Percentiles rank a stretch among this genome's conserved stretches.
Evolutionary conservation across 2,797 vertebrate species (phyloP).

Genomic region (Rhynchonycteris naso): DNA sequence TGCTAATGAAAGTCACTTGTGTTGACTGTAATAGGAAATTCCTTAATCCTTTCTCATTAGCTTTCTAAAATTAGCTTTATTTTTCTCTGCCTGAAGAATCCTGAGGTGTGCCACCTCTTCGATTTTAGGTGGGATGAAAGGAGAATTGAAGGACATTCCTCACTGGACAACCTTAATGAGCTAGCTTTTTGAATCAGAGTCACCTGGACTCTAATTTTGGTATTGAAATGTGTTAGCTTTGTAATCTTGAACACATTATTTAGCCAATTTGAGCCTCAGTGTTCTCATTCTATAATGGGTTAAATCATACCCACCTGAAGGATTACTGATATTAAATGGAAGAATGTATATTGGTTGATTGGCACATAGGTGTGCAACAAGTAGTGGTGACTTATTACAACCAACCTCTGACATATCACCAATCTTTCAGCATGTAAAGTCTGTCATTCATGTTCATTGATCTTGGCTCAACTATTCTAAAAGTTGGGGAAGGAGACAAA

Average conservation of each 20-base stretch:
- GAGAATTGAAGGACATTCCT: conserved; percentile 12
- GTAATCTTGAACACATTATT: not conserved
- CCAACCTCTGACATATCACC: not conserved
- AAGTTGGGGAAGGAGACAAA: not conserved
- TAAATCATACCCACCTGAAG: not conserved
- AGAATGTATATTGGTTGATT: not conserved
- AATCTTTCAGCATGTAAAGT: not conserved
- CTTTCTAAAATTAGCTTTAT: conserved; percentile 69
- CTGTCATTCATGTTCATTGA: not conserved
- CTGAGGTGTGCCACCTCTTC: not conserved
- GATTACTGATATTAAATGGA: not conserved
- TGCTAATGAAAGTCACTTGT: conserved; percentile 70
- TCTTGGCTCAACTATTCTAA: not conserved
- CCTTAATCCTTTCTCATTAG: conserved; percentile 66
- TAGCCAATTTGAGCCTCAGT: not conserved
- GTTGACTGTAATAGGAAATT: conserved; percentile 62
- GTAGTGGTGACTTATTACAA: not conserved
- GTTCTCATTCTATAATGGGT: not conserved
- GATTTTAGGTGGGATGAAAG: not conserved
- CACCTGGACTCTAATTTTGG: not conserved
- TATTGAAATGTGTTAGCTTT: not conserved
- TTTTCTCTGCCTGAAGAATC: conserved; percentile 22
- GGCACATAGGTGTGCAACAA: not conserved
- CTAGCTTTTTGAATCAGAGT: not conserved
- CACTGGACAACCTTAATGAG: not conserved